Base-by-base conservation (phyloP, 1,140 invertebrate genomes). In the Calliphora vicina region DNA sequence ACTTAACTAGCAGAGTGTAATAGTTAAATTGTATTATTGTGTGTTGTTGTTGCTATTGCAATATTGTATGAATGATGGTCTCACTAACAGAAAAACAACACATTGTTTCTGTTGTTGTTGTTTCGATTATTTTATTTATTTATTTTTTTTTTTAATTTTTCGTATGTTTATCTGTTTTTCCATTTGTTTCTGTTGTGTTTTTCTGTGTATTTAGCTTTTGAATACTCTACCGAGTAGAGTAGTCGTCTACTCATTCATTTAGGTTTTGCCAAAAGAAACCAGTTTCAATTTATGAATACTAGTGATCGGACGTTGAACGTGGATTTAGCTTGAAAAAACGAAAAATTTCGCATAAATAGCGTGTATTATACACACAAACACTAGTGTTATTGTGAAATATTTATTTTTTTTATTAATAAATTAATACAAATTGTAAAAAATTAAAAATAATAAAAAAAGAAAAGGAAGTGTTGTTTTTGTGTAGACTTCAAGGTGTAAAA, bases 271-370 rank as follows among this genome's bases (percentile, higher is more conserved):
- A 78, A 23, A 78, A 42, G 35, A 78, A 78, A 78, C 74, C 74
- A 78, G 74, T 78, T 78, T 78, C 42, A 23, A 13, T 78, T 43
- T 43, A 78, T 23, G 23, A 43, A 20, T 45, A 78, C 35, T 78
- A 78, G n/a, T 78, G 74, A 45, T 45, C 74, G 74, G 74, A 20
- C 20, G 74, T 76, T 76, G n/a, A 35, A 35, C 10, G 35, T 42
- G 10, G 61, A 20, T 20, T 67, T 25, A 12, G 23, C 0, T 6
- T 67, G n/a, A 23, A 23, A 23, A 67, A 57, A 67, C 61, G 50
- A 67, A 23, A 23, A 67, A 67, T n/a, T 57, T 23, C 61, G n/a
- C 20, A 67, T 2, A 23, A 67, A 67, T 6, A 67, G 25, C 50
- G 50, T n/a, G 35, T 35, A 10, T 67, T 20, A 25, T 50, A 50